Evolutionary conservation across 2,797 vertebrate genomes (phyloP).

Genomic region (Mormyrops attenuatus): DNA sequence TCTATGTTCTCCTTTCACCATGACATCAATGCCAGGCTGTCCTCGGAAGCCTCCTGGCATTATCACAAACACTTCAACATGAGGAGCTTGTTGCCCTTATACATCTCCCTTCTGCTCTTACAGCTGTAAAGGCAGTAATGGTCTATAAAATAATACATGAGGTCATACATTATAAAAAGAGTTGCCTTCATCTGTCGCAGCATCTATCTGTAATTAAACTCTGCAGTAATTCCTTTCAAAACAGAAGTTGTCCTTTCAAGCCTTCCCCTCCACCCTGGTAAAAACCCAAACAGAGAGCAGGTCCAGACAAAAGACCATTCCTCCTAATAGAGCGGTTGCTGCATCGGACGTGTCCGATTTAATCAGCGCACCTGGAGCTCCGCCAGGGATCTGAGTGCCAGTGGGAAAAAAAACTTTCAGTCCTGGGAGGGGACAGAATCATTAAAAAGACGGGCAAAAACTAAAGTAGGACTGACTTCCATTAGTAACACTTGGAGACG

Average conservation of each 20-base stretch:
- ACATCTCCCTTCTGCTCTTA: not conserved
- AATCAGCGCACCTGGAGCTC: slow-evolving; percentile 9
- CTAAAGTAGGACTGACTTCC: not conserved
- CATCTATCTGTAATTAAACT: slow-evolving; percentile 14
- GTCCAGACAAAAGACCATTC: slow-evolving; percentile 2
- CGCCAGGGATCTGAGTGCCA: slow-evolving; percentile 14
- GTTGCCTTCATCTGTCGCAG: not conserved
- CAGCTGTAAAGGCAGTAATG: not conserved
- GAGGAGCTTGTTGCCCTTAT: not conserved
- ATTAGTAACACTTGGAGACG: not conserved
- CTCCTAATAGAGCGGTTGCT: not conserved
- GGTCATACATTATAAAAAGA: slow-evolving; percentile 5
- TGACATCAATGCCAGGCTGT: not conserved
- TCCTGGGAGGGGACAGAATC: not conserved
- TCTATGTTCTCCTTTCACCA: not conserved
- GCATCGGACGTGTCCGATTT: not conserved
- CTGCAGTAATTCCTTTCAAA: not conserved
- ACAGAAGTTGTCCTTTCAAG: not conserved
- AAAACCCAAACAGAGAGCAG: not conserved
- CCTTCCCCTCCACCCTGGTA: not conserved
- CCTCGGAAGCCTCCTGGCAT: not conserved
- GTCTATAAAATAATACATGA: not conserved
- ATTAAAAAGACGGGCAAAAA: not conserved
- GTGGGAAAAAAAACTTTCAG: not conserved
- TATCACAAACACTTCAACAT: not conserved